Base-by-base conservation (phyloP, 2,113 vertebrate species). In the Ia io region DNA sequence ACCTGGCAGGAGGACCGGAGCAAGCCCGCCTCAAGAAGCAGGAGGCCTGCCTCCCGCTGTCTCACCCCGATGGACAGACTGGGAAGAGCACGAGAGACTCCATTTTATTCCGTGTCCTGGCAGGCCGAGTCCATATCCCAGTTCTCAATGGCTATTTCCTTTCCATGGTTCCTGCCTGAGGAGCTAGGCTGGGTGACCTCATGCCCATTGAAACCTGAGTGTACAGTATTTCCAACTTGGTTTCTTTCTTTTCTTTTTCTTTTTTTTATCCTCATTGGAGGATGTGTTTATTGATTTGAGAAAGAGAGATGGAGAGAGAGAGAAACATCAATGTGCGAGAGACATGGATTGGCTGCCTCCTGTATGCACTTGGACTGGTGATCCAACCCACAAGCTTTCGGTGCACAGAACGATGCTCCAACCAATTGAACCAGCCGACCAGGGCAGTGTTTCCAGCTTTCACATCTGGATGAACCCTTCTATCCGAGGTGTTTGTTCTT, bases 381-480 rank as follows among this genome's bases (percentile, higher is more conserved):
- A 67, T 67, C 7, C 6, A 67, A 67, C 63, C 63, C 32, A n/a
- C 14, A 67, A n/a, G 30, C 14, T 67, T 67, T n/a, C 2, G 28
- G 6, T 17, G 32, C 32, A n/a, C 30, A n/a, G 63, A 32, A 32
- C 0, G 32, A 17, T 7, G 30, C 30, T 67, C 14, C 63, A 67
- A n/a, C 30, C 63, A 17, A n/a, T 3, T n/a, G 63, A 67, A 32
- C 6, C 28, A 65, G 28, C 28, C 30, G 12, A 32, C 63, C 13
- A 32, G 28, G 61, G 61, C 12, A 16, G 49, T 71, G 44, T 82
- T 84, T 94, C 86, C 70, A 59, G 11, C 84, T 35, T 10, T 22
- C 87, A 87, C 74, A 74, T 90, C 90, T 93, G 91, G 76, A 49
- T 28, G 82, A 88, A 61, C 56, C 20, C 16, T 85, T 74, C 74